Base-by-base conservation (phyloP, 2,113 vertebrate species). In the Galemys pyrenaicus region DNA sequence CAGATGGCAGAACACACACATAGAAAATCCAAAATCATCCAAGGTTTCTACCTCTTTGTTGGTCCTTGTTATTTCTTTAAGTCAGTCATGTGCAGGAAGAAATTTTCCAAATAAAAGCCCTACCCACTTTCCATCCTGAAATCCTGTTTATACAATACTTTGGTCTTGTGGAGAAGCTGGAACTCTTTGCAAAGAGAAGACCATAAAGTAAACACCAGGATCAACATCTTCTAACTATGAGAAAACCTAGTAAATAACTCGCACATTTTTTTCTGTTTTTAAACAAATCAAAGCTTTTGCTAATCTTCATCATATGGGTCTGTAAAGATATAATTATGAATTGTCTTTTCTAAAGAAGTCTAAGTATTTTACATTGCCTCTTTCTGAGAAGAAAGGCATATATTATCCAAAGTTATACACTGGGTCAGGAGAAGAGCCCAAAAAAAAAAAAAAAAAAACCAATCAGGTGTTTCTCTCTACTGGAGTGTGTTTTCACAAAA, bases 1-100 rank as follows among this genome's bases (percentile, higher is more conserved):
- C 91, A 97, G 97, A 96, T 97, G 97, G 97, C 97, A 97, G 97
- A 97, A 92, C 94, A 93, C 71, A 96, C 97, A 96, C 97, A 93
- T 54, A 82, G 89, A 96, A 96, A 86, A 95, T 79, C 44, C 56
- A 79, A 92, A 94, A 39, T 51, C 80, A 93, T 41, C 41, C 93
- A 94, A 87, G 32, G 2, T 89, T 94, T 89, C 68, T 44, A 37
- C 65, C 62, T 95, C 56, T 89, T 35, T 16, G 37, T 79, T 65
- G 19, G 54, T 81, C n/a, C 32, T 35, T 13, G 24, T 46, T 73
- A 39, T 91, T 77, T 80, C 56, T 89, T 91, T 54, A 94, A 92
- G 46, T 70, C 15, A 46, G 49, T 3, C 68, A 28, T 49, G n/a
- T 77, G 9, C 17, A 35, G 85, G 67, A 90, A 91, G 70, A 89